Percentiles rank a stretch among this genome's conserved stretches.
Evolutionary conservation across 2,113 vertebrate genomes (phyloP).

Genomic region (Hiodon tergisus): DNA sequence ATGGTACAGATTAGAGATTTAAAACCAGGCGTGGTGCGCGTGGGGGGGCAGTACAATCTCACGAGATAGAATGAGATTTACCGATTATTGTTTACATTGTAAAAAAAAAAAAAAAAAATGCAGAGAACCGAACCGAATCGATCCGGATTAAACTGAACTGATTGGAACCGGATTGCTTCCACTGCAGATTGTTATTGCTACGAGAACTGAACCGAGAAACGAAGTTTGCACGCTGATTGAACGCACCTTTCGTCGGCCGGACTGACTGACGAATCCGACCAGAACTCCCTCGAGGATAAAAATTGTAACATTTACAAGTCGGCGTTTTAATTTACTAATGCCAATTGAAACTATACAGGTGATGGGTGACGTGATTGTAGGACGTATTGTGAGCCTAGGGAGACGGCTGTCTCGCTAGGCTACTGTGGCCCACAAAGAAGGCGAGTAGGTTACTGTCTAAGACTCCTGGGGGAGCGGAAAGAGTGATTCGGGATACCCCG

Average conservation of each 20-base stretch:
- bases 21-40: conserved; percentile 54
- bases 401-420: conserved; percentile 28
- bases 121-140: conserved; percentile 66
- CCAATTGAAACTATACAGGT: conserved; percentile 14
- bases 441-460: conserved; percentile 40
- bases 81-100: conserved; percentile 74
- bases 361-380: conserved; percentile 6
- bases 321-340: background rate
- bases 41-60: conserved; percentile 57
- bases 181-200: conserved; percentile 33
- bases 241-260: background rate
- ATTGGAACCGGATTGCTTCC: conserved; percentile 37
- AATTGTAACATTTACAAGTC: background rate
- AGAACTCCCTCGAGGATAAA: background rate
- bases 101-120: conserved; percentile 37
- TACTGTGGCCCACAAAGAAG: conserved; percentile 37
- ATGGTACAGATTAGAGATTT: conserved; percentile 38
- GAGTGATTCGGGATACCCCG: conserved; percentile 54
- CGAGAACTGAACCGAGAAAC: conserved; percentile 35
- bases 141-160: conserved; percentile 58
- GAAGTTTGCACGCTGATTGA: conserved; percentile 49
- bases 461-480: conserved; percentile 39
- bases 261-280: background rate
- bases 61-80: conserved; percentile 72
- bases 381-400: conserved; percentile 37